Conservation (phyloP, 2,797 vertebrate species). For the Otus scops region DNA sequence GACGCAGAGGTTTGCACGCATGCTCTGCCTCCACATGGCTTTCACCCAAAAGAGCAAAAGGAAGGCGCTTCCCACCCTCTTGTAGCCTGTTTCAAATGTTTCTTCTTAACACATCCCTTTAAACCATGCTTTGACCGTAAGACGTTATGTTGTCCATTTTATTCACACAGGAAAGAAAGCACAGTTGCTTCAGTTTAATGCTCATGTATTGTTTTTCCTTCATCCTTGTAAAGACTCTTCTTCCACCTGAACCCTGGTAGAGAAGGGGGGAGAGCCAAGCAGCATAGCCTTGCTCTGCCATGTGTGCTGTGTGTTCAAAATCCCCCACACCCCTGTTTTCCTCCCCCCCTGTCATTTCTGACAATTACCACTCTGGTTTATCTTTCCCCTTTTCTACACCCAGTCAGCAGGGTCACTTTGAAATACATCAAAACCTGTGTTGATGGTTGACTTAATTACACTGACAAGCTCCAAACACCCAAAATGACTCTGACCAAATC, state of each 20-base stretch:
- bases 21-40: not conserved
- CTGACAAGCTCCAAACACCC: not conserved
- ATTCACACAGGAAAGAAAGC: not conserved
- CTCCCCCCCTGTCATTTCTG: not conserved
- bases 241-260: not conserved
- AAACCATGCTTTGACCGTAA: not conserved
- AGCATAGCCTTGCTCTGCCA: rapidly evolving
- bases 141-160: not conserved
- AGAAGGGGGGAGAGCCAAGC: not conserved
- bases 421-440: not conserved
- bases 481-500: not conserved
- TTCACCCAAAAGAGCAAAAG: not conserved
- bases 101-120: not conserved
- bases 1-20: rapidly evolving
- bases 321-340: rapidly evolving
- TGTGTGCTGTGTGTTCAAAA: not conserved
- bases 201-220: not conserved
- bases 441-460: not conserved
- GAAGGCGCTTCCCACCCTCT: not conserved
- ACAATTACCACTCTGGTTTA: not conserved
- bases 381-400: not conserved
- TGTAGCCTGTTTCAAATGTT: not conserved
- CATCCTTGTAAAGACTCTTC: not conserved
- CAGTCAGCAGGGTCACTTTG: not conserved
- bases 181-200: not conserved